Base-by-base conservation (phyloP, 2,113 vertebrate genomes). In the Trematocara stigmaticum region DNA sequence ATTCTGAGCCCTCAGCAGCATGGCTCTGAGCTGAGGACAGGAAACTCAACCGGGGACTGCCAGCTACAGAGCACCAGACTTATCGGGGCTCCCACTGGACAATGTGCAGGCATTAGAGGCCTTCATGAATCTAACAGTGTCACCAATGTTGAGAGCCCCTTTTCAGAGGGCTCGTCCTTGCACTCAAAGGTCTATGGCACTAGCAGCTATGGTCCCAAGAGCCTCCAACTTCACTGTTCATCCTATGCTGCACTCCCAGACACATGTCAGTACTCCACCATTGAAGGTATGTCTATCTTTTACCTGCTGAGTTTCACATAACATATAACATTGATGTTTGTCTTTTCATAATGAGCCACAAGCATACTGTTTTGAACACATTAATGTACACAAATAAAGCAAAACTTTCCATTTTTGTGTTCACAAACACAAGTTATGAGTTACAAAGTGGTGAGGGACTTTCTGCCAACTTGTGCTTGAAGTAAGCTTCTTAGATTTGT, bases 191-290 rank as follows among this genome's bases (percentile, higher is more conserved):
- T 97, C 84, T 97, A 97, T 88, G 95, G 95, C 84, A 90, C 87
- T 42, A 93, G 96, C 55, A 88, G 93, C 78, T 97, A 98, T 91
- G 95, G 93, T 87, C 94, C 96, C 86, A 97, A 97, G 87, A 94
- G 95, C 83, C 95, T 97, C 84, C 96, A 96, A 26, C 94, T 97
- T 78, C 97, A 97, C 93, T 97, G 97, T 88, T 94, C 97, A 3
- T 94, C 97, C 5, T 97, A 97, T 53, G 93, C 96, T 47, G 91
- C 95, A 81, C 92, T 97, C 71, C 93, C 96, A 79, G 97, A 97
- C 84, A 94, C 97, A 2, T 98, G 97, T 90, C 97, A 97, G 88
- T 98, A 97, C 83, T 94, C 97, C 42, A 91, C 95, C 2, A 95
- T 97, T 85, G 97, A 98, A 97, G 98, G 98, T 98, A 98, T 4